Conservation (phyloP, 2,888 invertebrate species). For the Thecophora atra region DNA sequence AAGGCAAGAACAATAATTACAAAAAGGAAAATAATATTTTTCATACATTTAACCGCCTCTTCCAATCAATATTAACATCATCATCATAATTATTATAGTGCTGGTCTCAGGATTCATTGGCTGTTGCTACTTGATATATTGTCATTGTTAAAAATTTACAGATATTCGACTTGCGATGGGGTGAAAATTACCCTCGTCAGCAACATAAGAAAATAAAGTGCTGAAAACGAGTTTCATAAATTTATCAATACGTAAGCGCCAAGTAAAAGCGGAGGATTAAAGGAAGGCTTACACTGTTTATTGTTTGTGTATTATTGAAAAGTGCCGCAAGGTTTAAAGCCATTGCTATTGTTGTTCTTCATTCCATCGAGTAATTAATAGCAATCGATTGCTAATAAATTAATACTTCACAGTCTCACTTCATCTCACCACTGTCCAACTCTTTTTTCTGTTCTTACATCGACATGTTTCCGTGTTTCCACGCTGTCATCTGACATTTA, state of each 20-base stretch:
- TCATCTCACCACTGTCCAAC: not conserved
- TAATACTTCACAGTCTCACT: not conserved
- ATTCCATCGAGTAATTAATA: constrained; percentile 29
- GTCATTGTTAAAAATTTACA: constrained; percentile 55
- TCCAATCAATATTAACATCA: no score
- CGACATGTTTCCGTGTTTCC: no score
- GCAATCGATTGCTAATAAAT: constrained; percentile 33
- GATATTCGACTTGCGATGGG: constrained; percentile 5
- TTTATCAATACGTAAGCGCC: no score
- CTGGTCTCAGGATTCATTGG: no score
- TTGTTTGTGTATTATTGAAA: no score
- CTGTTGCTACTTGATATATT: constrained; percentile 54
- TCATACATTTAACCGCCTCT: no score
- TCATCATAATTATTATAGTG: no score
- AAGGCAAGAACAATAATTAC: no score
- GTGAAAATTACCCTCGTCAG: not conserved
- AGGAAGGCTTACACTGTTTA: no score
- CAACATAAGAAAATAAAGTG: constrained; percentile 6
- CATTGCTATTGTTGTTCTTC: not conserved
- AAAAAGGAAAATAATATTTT: no score
- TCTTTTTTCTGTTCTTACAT: not conserved
- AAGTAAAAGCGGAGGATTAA: no score
- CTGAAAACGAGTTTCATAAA: not conserved
- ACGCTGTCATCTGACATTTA: no score
- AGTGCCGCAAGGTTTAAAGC: not conserved